Evolutionary conservation across 2,888 invertebrate genomes (phyloP).

Genomic region (Cheilosia impressa): DNA sequence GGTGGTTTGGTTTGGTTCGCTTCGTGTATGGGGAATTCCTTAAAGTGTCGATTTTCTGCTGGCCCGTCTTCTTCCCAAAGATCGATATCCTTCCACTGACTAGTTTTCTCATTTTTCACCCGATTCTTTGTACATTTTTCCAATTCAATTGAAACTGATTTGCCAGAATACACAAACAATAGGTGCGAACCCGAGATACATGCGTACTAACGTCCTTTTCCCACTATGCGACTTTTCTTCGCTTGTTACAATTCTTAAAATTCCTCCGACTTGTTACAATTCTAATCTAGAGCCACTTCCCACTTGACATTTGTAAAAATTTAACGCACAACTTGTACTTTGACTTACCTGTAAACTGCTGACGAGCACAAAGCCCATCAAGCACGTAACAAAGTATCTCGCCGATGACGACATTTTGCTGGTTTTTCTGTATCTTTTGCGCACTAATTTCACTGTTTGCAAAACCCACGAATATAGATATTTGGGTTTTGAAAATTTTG

Average conservation of each 20-base stretch:
- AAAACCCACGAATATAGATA: background rate
- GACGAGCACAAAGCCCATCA: conserved; percentile 61
- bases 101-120: conserved; percentile 25
- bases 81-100: conserved; percentile 66
- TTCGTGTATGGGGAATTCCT: conserved; percentile 67
- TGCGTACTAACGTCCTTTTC: conserved; percentile 51
- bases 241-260: conserved; percentile 2
- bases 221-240: background rate
- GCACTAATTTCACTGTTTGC: conserved; percentile 2
- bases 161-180: conserved; percentile 23
- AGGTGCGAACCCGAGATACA: conserved; percentile 39
- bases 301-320: conserved; percentile 23
- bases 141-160: conserved; percentile 1
- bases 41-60: conserved; percentile 71
- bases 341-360: conserved; percentile 71
- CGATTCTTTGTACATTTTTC: conserved; percentile 7
- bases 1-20: conserved; percentile 39
- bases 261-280: conserved; percentile 63
- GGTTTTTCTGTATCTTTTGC: conserved; percentile 40
- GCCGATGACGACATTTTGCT: conserved; percentile 67
- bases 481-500: conserved; percentile 27
- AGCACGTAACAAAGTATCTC: conserved; percentile 67
- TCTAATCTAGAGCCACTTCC: conserved; percentile 26
- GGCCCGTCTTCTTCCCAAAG: conserved; percentile 32
- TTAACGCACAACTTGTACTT: background rate